Evolutionary conservation across 37 sponge, comb jelly and placozoan species (phyloP).

Genomic region (Cladorhizidae sp.): DNA sequence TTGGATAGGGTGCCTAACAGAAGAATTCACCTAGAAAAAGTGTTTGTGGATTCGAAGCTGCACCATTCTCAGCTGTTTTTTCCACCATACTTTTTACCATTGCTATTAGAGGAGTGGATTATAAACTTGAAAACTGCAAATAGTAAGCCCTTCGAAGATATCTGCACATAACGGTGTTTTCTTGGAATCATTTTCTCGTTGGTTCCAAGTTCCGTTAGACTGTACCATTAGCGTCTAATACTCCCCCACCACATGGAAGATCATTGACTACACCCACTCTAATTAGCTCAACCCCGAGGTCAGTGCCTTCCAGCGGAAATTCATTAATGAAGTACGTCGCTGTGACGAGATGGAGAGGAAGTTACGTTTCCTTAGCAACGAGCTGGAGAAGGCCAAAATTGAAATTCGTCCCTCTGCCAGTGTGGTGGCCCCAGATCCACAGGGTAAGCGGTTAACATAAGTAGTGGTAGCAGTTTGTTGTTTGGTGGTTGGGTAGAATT

Average conservation of each 20-base stretch:
- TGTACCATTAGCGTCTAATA: background rate
- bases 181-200: background rate
- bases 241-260: background rate
- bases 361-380: slow-evolving; percentile 87
- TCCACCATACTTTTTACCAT: no score
- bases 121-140: no score
- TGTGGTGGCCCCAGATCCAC: slow-evolving; percentile 92
- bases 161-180: no score
- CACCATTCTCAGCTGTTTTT: no score
- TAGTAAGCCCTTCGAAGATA: background rate
- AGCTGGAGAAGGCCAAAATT: slow-evolving; percentile 84
- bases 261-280: background rate
- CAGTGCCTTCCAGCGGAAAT: slow-evolving; percentile 98
- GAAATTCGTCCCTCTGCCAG: slow-evolving; percentile 60
- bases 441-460: slow-evolving; percentile 2
- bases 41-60: no score
- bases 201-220: background rate
- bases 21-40: no score
- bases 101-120: no score
- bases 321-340: slow-evolving; percentile 94
- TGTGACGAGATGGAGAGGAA: slow-evolving; percentile 99
- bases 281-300: slow-evolving; percentile 94
- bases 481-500: no score
- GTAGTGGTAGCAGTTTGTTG: no score
- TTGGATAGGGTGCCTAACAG: no score